Percentiles rank a stretch among this genome's conserved stretches.
phyloP scores from a whole-genome alignment of 2,797 vertebrate species.

The Gallinago solitaria region DNA sequence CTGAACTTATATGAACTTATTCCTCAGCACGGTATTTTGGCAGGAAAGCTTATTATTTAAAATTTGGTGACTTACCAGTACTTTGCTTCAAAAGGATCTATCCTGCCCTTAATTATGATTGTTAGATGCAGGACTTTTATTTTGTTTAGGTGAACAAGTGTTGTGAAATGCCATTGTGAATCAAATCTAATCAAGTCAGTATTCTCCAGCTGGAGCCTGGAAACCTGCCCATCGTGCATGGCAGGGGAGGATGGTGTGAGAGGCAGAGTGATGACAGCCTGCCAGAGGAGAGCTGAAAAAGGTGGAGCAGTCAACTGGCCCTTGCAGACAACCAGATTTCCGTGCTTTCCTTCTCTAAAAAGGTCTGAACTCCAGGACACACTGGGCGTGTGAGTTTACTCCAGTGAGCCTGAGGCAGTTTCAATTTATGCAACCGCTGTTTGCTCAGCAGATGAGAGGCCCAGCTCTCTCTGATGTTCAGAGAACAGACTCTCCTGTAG shows the following conservation, averaged over 20 bases:
- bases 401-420: not conserved
- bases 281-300: not conserved
- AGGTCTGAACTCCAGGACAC: not conserved
- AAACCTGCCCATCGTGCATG: slow-evolving; percentile 34
- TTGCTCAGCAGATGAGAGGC: slow-evolving; percentile 58
- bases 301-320: not conserved
- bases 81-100: not conserved
- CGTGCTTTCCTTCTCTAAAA: not conserved
- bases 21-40: not conserved
- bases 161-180: slow-evolving; percentile 63
- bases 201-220: slow-evolving; percentile 58
- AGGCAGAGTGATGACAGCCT: slow-evolving; percentile 5
- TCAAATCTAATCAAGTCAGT: slow-evolving; percentile 47
- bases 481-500: not conserved
- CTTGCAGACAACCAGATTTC: not conserved
- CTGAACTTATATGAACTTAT: slow-evolving; percentile 5
- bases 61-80: not conserved
- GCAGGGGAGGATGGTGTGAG: not conserved
- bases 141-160: slow-evolving; percentile 37
- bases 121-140: slow-evolving; percentile 26
- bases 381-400: slow-evolving; percentile 36
- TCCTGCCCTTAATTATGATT: slow-evolving; percentile 5
- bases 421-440: slow-evolving; percentile 66
- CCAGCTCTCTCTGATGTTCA: slow-evolving; percentile 14
- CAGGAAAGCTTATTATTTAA: not conserved